Conservation (phyloP, 2,113 vertebrate genomes). For the Gopherus flavomarginatus region DNA sequence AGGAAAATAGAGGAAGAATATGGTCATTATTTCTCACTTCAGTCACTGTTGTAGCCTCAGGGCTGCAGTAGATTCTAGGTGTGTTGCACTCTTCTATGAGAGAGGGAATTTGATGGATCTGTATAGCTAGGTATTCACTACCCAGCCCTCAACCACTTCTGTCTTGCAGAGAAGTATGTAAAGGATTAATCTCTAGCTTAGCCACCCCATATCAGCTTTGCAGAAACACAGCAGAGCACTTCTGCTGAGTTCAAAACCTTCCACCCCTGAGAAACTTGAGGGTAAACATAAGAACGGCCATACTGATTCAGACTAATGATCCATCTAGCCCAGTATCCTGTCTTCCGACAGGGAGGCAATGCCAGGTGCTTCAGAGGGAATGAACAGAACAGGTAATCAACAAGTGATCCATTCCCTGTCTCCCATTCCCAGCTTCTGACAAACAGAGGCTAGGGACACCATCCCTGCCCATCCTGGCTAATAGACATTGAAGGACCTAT, state of each 20-base stretch:
- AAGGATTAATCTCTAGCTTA: not conserved
- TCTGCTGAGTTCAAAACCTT: not conserved
- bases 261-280: not conserved
- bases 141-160: not conserved
- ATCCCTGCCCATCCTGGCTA: too few relatives aligned
- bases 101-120: not conserved
- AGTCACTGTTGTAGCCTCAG: not conserved
- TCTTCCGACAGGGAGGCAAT: too few relatives aligned
- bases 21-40: not conserved
- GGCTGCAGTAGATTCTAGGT: not conserved
- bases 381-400: too few relatives aligned
- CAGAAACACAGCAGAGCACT: not conserved
- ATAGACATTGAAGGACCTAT: too few relatives aligned
- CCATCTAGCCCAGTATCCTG: too few relatives aligned
- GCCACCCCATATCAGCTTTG: rapidly evolving
- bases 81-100: not conserved
- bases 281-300: not conserved
- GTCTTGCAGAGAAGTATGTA: not conserved
- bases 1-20: not conserved
- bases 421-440: too few relatives aligned
- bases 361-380: too few relatives aligned
- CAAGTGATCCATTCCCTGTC: too few relatives aligned
- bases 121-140: not conserved
- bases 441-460: too few relatives aligned
- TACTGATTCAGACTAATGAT: too few relatives aligned